Evolutionary conservation across 2,888 invertebrate species (phyloP).

Genomic region (Nemapogon koenigi): DNA sequence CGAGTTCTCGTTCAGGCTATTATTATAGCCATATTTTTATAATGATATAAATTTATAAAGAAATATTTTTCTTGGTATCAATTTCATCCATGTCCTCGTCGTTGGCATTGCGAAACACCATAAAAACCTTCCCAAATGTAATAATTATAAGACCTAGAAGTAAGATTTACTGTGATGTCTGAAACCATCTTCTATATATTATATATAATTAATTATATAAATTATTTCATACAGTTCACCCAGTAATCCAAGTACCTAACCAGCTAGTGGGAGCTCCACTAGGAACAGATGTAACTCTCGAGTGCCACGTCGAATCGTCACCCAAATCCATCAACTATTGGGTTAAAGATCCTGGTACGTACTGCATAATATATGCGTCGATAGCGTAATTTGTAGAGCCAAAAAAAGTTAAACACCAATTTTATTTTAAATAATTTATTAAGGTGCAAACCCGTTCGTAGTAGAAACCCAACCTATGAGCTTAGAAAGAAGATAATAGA

Average conservation of each 20-base stretch:
- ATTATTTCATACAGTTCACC: slow-evolving; percentile 71
- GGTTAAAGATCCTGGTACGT: slow-evolving; percentile 77
- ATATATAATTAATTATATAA: slow-evolving; percentile 7
- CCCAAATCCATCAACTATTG: slow-evolving; percentile 91
- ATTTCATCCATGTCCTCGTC: no score
- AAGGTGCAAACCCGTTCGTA: neutral
- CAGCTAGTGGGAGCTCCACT: slow-evolving; percentile 88
- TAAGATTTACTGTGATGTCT: no score
- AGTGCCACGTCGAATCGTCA: slow-evolving; percentile 89
- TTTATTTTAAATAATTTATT: no score
- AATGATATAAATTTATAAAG: no score
- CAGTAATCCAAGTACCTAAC: slow-evolving; percentile 88
- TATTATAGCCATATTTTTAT: no score
- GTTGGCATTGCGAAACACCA: no score
- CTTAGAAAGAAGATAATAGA: neutral
- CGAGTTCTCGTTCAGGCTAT: no score
- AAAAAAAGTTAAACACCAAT: neutral
- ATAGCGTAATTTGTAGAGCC: neutral
- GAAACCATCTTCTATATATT: no score
- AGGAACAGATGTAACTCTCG: slow-evolving; percentile 83
- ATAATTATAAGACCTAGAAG: no score
- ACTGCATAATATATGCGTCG: neutral
- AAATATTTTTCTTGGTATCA: no score
- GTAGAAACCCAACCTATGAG: neutral
- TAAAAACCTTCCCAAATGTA: no score